Evolutionary conservation across 1,140 invertebrate species (phyloP), one percentile per base, ranked within the genome.

Genomic region (Dreissena rostriformis): DNA sequence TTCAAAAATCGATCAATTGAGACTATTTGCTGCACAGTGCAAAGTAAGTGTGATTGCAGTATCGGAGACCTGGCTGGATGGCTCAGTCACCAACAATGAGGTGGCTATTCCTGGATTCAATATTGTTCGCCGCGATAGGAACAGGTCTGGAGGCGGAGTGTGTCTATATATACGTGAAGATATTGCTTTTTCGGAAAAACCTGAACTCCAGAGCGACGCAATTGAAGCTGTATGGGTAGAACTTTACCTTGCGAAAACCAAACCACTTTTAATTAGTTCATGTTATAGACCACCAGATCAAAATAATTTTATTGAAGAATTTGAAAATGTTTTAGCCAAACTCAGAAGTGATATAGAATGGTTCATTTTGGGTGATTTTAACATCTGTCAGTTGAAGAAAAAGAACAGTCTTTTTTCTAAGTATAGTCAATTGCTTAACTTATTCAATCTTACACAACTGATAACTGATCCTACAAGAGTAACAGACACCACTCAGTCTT

Each of bases 231-330:
- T 55, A 11, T 80, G 24, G n/a, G 39, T 39, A n/a, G 66, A 70
- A 57, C 51, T 80, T 7, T 80, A 70, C 4, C 57, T 80, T 28
- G 28, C 66, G 68, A 70, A 71, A 80, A 71, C 51, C 10, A 70
- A 80, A 39, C 77, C 51, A 29, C 26, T 71, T 61, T 17, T 80
- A 19, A n/a, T 70, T 55, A 53, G 51, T 28, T 71, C 10, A 29
- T 80, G 77, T 49, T 80, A 71, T 80, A 71, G 77, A 80, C 68
- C 77, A 29, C 77, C 66, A 26, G 39, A 70, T 11, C 66, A 80
- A 57, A 55, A 26, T 55, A 53, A 70, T 8, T 71, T 71, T 22
- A n/a, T 71, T 57, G 66, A 80, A 39, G 12, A 68, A 12, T 80
- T 71, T 29, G 53, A 80, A 79, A n/a, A 68, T 17, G 24, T 70